Evolutionary conservation across 2,113 vertebrate species (phyloP).

Genomic region (Malurus elegans): DNA sequence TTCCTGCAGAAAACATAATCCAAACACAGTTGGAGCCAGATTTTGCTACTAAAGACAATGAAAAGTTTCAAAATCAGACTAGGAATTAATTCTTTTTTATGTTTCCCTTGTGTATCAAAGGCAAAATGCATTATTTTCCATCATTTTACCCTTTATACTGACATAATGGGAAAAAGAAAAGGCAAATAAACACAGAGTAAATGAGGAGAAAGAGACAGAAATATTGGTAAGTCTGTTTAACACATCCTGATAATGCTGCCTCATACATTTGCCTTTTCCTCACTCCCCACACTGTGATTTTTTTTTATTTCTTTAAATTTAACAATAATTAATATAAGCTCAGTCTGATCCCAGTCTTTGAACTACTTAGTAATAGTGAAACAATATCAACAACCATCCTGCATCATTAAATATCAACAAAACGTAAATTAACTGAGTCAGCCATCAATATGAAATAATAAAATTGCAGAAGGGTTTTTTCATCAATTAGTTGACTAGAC

Average conservation of each 20-base stretch:
- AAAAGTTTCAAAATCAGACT: not conserved
- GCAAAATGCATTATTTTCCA: not conserved
- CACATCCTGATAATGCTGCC: not conserved
- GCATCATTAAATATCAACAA: not conserved
- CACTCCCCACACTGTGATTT: not conserved
- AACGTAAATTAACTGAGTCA: not conserved
- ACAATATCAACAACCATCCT: not conserved
- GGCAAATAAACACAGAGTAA: not conserved
- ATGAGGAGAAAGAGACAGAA: not conserved
- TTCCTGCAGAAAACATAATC: not conserved
- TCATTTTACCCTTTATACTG: not conserved
- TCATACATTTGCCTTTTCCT: not conserved
- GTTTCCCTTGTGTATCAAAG: not conserved
- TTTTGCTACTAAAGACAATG: not conserved
- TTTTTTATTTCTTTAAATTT: not conserved
- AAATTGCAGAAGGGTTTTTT: not conserved
- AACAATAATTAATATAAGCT: not conserved
- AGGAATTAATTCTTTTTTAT: not conserved
- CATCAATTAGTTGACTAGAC: not conserved
- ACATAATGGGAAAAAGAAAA: not conserved
- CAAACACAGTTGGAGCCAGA: not conserved
- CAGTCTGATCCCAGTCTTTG: not conserved
- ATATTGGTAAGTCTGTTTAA: not conserved
- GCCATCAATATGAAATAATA: not conserved
- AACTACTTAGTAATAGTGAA: not conserved